These are phyloP conservation scores for Blera fallax DNA, from an alignment of 2,888 invertebrate species.

Conservation along the genomic window DNA sequence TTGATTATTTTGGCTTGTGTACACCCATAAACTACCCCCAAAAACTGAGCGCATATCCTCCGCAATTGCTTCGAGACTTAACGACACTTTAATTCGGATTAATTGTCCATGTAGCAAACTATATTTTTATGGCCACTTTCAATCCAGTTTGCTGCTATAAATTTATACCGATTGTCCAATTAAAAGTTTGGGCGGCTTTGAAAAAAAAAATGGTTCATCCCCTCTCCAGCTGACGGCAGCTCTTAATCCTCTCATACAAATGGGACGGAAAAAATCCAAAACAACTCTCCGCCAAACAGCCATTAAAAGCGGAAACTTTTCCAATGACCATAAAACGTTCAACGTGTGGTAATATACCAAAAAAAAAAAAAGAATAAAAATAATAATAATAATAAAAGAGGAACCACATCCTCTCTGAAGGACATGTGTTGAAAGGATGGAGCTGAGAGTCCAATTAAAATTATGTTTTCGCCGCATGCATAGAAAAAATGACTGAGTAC, in stretches of 20 bases:
- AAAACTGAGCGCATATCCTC: neutral
- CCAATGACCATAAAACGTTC: conserved; percentile 58
- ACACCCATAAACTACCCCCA: neutral
- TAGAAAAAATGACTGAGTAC: conserved; percentile 4
- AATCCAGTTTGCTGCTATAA: conserved; percentile 31
- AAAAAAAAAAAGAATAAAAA: conserved; percentile 2
- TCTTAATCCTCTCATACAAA: conserved; percentile 12
- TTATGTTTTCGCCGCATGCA: conserved; percentile 32
- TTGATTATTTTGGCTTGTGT: neutral
- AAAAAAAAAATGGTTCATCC: neutral
- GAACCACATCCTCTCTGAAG: conserved; percentile 13
- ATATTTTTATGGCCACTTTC: conserved; percentile 50
- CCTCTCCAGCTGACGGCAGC: neutral
- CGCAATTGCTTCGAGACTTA: neutral
- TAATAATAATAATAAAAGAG: no score
- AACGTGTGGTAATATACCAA: conserved; percentile 35
- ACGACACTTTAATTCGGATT: conserved; percentile 55
- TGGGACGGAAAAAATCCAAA: conserved; percentile 16
- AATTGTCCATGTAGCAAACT: conserved; percentile 53
- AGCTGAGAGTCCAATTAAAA: conserved; percentile 57
- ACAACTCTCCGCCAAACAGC: conserved; percentile 25
- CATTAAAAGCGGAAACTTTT: conserved; percentile 56
- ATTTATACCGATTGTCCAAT: conserved; percentile 55
- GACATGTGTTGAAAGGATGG: conserved; percentile 46
- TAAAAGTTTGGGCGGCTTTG: conserved; percentile 43